Percentiles rank a stretch among this genome's conserved stretches.
Evolutionary conservation across 2,888 invertebrate species (phyloP).

Genomic region (Drosophila mimica): DNA sequence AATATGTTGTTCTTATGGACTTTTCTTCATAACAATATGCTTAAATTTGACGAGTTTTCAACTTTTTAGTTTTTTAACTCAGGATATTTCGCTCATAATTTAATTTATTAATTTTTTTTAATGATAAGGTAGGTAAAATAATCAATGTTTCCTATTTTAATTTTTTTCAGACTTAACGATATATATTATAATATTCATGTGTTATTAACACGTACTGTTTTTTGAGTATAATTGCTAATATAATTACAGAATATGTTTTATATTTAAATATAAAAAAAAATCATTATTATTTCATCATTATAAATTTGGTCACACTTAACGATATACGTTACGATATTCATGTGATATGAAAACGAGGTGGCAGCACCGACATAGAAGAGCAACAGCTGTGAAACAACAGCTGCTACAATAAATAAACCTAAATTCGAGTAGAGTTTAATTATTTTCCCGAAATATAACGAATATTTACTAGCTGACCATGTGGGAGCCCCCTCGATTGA

Average conservation of each 20-base stretch:
- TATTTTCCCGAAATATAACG: conserved; percentile 18
- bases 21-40: neutral
- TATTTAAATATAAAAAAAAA: neutral
- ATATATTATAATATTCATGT: neutral
- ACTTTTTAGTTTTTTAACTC: neutral
- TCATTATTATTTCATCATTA: conserved; percentile 11
- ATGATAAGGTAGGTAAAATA: neutral
- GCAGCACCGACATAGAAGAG: conserved; percentile 33
- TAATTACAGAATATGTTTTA: neutral
- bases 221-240: neutral
- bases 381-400: conserved; percentile 53
- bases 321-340: conserved; percentile 13
- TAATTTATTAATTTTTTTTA: neutral
- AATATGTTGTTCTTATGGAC: neutral
- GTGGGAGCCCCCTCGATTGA: conserved; percentile 87
- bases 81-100: no score
- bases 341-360: conserved; percentile 18
- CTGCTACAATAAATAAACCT: conserved; percentile 20
- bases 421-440: conserved; percentile 13
- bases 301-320: conserved; percentile 7
- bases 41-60: neutral
- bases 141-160: neutral
- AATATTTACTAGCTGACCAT: conserved; percentile 42
- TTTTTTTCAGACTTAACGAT: neutral
- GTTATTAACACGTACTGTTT: neutral